Evolutionary conservation across 2,797 vertebrate genomes (phyloP), one percentile per base, ranked within the genome.

Genomic region (Hemibagrus guttatus): DNA sequence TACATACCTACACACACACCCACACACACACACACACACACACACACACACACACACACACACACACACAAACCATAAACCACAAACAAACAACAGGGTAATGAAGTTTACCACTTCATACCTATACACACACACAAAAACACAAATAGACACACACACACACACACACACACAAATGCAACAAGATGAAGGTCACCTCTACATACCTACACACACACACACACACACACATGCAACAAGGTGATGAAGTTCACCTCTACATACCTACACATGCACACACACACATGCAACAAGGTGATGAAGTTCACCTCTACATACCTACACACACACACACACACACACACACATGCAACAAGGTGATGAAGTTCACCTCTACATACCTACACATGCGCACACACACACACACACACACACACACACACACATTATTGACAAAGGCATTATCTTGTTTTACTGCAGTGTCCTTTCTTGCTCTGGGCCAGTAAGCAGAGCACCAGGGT

Each of bases 361-460:
- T 52, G 81, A 64, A 14, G 79, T 35, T 84, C 35, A 83, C 28
- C 19, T 58, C 49, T 35, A 28, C 26, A 68, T 54, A 17, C 63
- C 61, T 56, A 64, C 63, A 61, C 72, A 49, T 31, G 84, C 71
- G 69, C 68, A 84, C 52, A 46, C 84, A 76, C 72, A 66, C 84
- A 23, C 39, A 19, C n/a, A 9, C n/a, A 81, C 83, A 78, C 78
- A 69, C 56, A 76, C 59, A 82, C n/a, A 68, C 49, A 85, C 64
- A 86, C 85, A 83, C 61, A 84, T 16, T 80, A 87, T 84, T 84
- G 82, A 80, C 75, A 71, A 87, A 78, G 46, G 74, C 75, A 80
- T 84, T 84, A 84, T 80, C 54, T 61, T 87, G 82, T 84, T 87
- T 87, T 84, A 87, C 52, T 83, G 80, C 71, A 52, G 80, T 76